Evolutionary conservation across 1,140 invertebrate species (phyloP).

Genomic region (Ladona fulva): DNA sequence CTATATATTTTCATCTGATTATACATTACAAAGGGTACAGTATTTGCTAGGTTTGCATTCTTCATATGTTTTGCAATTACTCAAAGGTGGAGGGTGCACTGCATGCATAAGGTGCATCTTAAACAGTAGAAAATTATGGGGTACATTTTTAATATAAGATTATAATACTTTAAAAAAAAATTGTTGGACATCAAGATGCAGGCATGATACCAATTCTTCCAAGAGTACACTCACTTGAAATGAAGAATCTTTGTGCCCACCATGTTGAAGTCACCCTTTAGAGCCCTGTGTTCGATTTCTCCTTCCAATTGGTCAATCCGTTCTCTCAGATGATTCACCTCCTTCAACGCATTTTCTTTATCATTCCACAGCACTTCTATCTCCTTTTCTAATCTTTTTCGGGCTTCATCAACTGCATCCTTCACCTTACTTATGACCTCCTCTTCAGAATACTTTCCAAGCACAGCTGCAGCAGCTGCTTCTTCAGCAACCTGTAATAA

Average conservation of each 20-base stretch:
- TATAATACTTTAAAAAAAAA: too few species aligned
- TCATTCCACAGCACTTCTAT: background rate
- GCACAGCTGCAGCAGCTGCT: background rate
- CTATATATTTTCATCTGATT: too few species aligned
- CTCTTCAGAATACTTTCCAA: background rate
- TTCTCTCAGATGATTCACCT: slow-evolving; percentile 30
- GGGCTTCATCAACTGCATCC: background rate
- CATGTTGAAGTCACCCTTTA: slow-evolving; percentile 46
- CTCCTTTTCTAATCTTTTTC: background rate
- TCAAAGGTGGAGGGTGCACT: too few species aligned
- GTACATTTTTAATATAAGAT: too few species aligned
- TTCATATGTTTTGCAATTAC: too few species aligned
- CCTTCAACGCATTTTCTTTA: background rate
- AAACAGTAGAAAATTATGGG: too few species aligned
- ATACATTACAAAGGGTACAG: too few species aligned
- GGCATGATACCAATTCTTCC: too few species aligned
- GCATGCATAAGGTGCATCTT: too few species aligned
- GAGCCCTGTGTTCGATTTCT: slow-evolving; percentile 51
- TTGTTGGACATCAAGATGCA: too few species aligned
- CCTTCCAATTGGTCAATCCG: slow-evolving; percentile 53
- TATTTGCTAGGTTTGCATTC: too few species aligned
- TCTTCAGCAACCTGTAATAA: background rate
- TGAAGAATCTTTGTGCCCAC: slow-evolving; percentile 33
- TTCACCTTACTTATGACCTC: background rate
- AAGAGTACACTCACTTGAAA: slow-evolving; percentile 12